phyloP scores from a whole-genome alignment of 2,113 vertebrate species.

The Acrocephalus arundinaceus region DNA sequence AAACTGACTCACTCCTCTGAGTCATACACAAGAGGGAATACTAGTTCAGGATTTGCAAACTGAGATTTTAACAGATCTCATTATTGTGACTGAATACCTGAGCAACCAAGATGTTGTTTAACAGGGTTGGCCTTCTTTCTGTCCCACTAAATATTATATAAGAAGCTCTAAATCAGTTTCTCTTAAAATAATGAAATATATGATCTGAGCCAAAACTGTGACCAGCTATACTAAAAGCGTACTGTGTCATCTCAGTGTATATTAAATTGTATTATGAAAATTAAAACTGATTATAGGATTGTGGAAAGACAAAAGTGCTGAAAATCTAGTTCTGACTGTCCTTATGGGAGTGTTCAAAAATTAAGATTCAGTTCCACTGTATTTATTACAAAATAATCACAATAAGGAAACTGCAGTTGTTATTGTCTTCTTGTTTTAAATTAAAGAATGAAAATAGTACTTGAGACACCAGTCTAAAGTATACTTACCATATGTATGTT shows the following conservation, averaged over 20 bases:
- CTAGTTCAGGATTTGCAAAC: neutral
- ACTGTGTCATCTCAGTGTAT: neutral
- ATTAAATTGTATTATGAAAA: neutral
- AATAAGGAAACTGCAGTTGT: neutral
- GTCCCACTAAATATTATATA: neutral
- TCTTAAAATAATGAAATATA: neutral
- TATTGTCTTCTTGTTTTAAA: neutral
- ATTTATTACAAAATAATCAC: neutral
- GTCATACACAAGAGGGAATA: neutral
- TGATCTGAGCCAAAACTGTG: neutral
- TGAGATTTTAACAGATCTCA: neutral
- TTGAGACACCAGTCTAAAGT: neutral
- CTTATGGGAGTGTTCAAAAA: neutral
- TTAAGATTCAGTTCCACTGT: neutral
- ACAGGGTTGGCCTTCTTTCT: neutral
- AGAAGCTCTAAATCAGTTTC: neutral
- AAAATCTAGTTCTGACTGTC: neutral
- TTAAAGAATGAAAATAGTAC: neutral
- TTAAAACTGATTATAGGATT: neutral
- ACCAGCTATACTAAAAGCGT: neutral
- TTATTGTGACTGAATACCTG: neutral
- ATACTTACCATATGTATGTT: neutral
- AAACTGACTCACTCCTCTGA: neutral
- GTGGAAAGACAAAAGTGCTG: neutral
- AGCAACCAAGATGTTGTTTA: neutral